A percentile compares a stretch with the other conserved stretches of the same genome.
Evolutionary conservation across 1,140 invertebrate species (phyloP).

Genomic region (Lordiphosa clarofinis): DNA sequence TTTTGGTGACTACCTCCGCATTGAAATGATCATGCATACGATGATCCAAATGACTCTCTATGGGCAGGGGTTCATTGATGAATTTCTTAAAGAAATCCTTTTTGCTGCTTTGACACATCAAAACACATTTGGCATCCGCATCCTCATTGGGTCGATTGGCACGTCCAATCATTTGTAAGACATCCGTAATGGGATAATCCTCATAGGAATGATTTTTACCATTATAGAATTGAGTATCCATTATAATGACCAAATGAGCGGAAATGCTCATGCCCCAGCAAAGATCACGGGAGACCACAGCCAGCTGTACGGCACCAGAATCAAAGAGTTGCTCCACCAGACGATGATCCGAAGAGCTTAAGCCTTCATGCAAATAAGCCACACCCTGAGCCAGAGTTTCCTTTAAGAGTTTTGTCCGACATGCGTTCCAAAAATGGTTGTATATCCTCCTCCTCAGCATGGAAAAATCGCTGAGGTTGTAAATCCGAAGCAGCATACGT

Average conservation of each 20-base stretch:
- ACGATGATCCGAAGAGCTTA: constrained; percentile 89
- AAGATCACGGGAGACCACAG: constrained; percentile 93
- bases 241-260: constrained; percentile 96
- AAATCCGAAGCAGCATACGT: constrained; percentile 95
- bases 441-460: constrained; percentile 92
- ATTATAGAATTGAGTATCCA: constrained; percentile 99
- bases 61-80: constrained; percentile 96
- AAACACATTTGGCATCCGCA: constrained; percentile 96
- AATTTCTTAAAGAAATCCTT: constrained; percentile 99
- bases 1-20: constrained; percentile 99
- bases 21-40: constrained; percentile 99
- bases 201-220: constrained; percentile 96
- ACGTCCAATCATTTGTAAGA: constrained; percentile 97
- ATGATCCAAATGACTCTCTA: constrained; percentile 99
- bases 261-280: constrained; percentile 95
- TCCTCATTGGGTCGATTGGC: constrained; percentile 94
- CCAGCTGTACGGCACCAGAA: constrained; percentile 95
- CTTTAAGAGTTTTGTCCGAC: constrained; percentile 92
- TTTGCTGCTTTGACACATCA: constrained; percentile 98
- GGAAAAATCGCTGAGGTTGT: constrained; percentile 91
- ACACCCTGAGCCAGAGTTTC: constrained; percentile 96
- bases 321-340: constrained; percentile 96
- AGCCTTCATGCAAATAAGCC: constrained; percentile 97
- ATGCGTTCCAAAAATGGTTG: constrained; percentile 93
- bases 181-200: constrained; percentile 98